These are phyloP conservation scores for Drosophila rubida DNA, from an alignment of 2,888 invertebrate species.

Conservation along the genomic window DNA sequence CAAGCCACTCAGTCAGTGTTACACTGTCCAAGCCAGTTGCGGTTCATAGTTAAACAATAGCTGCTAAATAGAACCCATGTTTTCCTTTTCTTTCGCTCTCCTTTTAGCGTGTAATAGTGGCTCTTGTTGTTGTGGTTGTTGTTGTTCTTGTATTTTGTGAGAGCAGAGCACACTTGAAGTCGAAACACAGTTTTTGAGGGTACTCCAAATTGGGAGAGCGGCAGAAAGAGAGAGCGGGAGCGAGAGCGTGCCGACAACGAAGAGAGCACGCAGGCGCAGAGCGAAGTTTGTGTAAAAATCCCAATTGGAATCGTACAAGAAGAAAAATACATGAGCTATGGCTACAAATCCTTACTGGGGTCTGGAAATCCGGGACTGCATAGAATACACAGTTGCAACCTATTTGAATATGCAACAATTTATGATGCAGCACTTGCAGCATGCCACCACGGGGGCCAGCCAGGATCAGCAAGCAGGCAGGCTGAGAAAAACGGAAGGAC, in stretches of 20 bases:
- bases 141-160: slow-evolving; percentile 24
- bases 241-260: slow-evolving; percentile 17
- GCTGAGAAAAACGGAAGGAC: slow-evolving; percentile 21
- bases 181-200: slow-evolving; percentile 52
- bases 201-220: slow-evolving; percentile 53
- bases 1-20: slow-evolving; percentile 40
- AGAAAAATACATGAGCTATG: slow-evolving; percentile 23
- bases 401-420: slow-evolving; percentile 75
- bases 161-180: slow-evolving; percentile 55
- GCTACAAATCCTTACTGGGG: slow-evolving; percentile 15
- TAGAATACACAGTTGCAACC: slow-evolving; percentile 5
- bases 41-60: slow-evolving; percentile 36
- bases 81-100: slow-evolving; percentile 5
- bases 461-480: slow-evolving; percentile 39
- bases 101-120: slow-evolving; percentile 8
- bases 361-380: slow-evolving; percentile 45
- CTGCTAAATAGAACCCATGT: slow-evolving; percentile 36
- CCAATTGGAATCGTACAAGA: slow-evolving; percentile 59
- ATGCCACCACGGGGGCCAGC: slow-evolving; percentile 16
- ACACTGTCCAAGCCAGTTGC: slow-evolving; percentile 39
- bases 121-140: slow-evolving; percentile 15
- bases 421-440: slow-evolving; percentile 53
- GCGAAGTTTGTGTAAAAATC: slow-evolving; percentile 54
- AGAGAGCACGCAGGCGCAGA: slow-evolving; percentile 67
- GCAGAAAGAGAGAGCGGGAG: slow-evolving; percentile 21